These are phyloP conservation scores for Pionites leucogaster DNA, from an alignment of 2,113 vertebrate genomes.

Conservation along the genomic window DNA sequence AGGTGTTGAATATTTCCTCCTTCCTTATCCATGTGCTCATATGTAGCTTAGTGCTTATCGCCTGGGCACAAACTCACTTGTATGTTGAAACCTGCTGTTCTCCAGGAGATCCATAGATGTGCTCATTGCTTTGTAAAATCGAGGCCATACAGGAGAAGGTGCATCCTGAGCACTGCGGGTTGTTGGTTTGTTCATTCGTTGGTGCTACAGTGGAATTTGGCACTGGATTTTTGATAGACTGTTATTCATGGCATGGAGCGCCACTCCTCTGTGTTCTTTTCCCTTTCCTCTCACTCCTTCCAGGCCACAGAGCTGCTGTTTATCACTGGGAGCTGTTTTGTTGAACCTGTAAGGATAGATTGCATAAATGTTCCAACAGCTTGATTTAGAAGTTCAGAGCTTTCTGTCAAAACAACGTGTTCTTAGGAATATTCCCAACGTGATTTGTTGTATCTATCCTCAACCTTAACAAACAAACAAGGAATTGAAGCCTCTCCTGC, in stretches of 20 bases:
- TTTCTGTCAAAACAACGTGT: constrained; percentile 16
- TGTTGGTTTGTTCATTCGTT: neutral
- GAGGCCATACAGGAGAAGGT: neutral
- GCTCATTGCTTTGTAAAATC: neutral
- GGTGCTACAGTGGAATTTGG: neutral
- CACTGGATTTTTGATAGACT: neutral
- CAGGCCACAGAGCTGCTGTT: neutral
- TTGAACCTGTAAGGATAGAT: neutral
- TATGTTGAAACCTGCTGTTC: fast-evolving
- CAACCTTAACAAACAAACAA: neutral
- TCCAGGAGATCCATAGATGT: neutral
- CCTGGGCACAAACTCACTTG: fast-evolving
- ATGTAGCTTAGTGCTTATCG: fast-evolving
- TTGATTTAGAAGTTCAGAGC: neutral
- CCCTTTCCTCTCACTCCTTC: neutral
- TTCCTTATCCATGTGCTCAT: fast-evolving
- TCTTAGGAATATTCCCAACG: neutral
- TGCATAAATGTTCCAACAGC: constrained; percentile 16
- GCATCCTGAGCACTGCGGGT: neutral
- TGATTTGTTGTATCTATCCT: neutral
- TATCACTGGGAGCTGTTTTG: neutral
- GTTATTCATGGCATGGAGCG: neutral
- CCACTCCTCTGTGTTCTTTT: neutral
- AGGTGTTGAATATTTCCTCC: neutral
- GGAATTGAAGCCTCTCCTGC: neutral